Base-by-base conservation (phyloP, 1,140 invertebrate genomes). In the Adoxophyes honmai region DNA sequence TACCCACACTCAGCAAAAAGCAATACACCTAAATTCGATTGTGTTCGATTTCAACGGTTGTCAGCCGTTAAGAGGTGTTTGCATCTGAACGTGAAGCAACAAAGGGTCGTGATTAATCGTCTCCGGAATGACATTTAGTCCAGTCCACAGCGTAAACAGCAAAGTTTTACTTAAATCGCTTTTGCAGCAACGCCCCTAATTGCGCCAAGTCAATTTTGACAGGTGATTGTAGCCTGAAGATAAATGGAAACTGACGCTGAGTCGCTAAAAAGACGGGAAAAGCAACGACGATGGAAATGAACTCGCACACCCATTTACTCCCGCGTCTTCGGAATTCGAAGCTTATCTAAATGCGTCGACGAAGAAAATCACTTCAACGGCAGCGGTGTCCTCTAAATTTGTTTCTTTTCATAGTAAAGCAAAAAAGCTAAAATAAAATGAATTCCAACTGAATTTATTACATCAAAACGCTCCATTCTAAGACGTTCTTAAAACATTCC, bases 201-300 rank as follows among this genome's bases (percentile, higher is more conserved):
- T 77, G 69, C 64, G 60, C 59, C 54, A 52, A 76, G 71, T 76
- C 73, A 72, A 73, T 70, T 78, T 68, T 81, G 75, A 77, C 72
- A 75, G 70, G 56, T 71, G 64, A 70, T 75, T 68, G 62, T 70
- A 58, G 42, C 33, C 13, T 9, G 36, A 65, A 63, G 60, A 66
- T 48, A 57, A 69, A 62, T 58, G 58, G 14, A 53, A 56, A 42
- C 34, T 54, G 55, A 16, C 42, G 42, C 42, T 48, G 42, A 48
- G 21, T 48, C 42, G 18, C 42, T 33, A n/a, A 48, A 48, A 48
- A 33, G 42, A 48, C 16, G 16, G 21, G 16, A 18, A 28, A 48
- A 48, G 21, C 3, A 28, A 48, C 18, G 42, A 11, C 42, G 42
- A 48, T 28, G 42, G 42, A 18, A 48, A 48, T 33, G 42, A 48